Evolutionary conservation across 1,140 invertebrate genomes (phyloP), one percentile per base, ranked within the genome.

Genomic region (Schlechtendalia chinensis): DNA sequence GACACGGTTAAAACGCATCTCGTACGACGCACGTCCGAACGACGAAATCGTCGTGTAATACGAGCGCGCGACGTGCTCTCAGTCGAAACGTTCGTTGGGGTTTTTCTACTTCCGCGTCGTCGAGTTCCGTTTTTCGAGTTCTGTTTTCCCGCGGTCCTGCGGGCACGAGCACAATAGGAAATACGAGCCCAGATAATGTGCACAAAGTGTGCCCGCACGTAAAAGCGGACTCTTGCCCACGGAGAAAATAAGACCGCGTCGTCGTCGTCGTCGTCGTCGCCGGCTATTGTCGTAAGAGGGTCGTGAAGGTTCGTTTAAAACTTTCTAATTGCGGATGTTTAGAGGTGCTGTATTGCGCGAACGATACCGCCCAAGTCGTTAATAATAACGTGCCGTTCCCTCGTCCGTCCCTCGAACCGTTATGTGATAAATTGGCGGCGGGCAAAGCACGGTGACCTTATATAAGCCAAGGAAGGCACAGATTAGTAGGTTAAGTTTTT

Each of bases 321-420:
- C 75, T 79, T 79, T 79, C 75, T 79, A 79, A 79, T 79, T 79
- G 75, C 56, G 75, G 56, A 61, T 79, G 56, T 79, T 61, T 50
- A 50, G 58, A 61, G 58, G 72, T 58, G 72, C 53, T 59, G 56
- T 61, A 63, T 58, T 27, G 39, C 75, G 58, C 75, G 58, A 61
- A 47, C 58, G 58, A 45, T 79, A 47, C n/a, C 75, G 75, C 39
- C 58, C 58, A 63, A 50, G 32, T 59, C 75, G 56, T 79, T 79
- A 79, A 79, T 79, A 79, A 63, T 63, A 63, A 63, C 54, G 56
- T 17, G 24, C 45, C 75, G 32, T 39, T 19, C 56, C 58, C 12
- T 50, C 47, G 32, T 10, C 17, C 47, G 16, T 27, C 67, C 19
- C 50, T 17, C 47, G 24, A 22, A 69, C 45, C 45, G 47, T 50